phyloP scores from a whole-genome alignment of 2,888 invertebrate species.

The Gonocerus acuteangulatus region DNA sequence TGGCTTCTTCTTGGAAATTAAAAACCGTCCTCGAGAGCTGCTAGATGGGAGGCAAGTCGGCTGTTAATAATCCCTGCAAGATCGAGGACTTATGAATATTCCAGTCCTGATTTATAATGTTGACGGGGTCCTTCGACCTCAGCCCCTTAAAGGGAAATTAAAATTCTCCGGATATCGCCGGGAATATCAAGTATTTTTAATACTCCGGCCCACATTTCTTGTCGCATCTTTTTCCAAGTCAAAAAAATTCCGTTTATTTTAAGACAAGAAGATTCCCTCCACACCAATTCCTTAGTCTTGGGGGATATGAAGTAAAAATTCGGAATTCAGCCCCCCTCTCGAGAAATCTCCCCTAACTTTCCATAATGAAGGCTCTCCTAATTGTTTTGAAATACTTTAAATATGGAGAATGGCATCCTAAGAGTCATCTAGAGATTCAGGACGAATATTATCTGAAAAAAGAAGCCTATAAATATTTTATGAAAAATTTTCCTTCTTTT shows the following conservation, averaged over 20 bases:
- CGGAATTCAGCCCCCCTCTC: not conserved
- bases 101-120: not conserved
- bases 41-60: not conserved
- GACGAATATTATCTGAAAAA: no score
- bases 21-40: not conserved
- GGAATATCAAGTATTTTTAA: constrained; percentile 8
- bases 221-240: not conserved
- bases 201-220: not conserved
- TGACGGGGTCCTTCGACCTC: not conserved
- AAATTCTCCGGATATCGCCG: not conserved
- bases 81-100: constrained; percentile 7
- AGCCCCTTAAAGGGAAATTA: constrained; percentile 7
- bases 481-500: no score
- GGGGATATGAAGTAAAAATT: constrained; percentile 1
- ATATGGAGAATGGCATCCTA: not conserved
- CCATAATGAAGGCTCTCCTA: not conserved
- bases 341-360: not conserved
- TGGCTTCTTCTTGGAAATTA: no score
- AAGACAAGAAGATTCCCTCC: no score
- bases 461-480: no score
- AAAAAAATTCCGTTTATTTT: not conserved
- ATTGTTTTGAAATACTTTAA: constrained; percentile 3
- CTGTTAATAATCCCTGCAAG: constrained; percentile 6
- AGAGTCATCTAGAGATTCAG: no score
- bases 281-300: not conserved